A percentile compares a stretch with the other conserved stretches of the same genome.
Conservation (phyloP, 2,888 invertebrate genomes). For the Eristalis tenax region DNA sequence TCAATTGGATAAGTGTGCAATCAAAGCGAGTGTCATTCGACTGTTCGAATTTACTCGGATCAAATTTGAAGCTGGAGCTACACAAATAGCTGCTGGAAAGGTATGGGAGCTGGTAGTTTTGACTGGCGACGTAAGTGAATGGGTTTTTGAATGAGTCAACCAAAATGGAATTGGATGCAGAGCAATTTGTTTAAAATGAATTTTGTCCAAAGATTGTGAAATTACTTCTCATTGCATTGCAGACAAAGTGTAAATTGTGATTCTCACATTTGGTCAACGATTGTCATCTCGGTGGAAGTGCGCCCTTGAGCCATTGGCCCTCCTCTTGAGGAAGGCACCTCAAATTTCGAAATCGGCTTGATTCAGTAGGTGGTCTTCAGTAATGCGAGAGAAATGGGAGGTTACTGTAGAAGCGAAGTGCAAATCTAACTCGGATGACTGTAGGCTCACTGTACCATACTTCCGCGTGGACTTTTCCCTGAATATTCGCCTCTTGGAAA, state of each 20-base stretch:
- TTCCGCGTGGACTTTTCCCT: too few species aligned
- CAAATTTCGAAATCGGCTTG: too few species aligned
- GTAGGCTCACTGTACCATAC: too few species aligned
- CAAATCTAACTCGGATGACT: too few species aligned
- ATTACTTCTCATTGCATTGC: neutral
- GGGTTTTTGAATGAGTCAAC: neutral
- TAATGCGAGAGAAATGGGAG: too few species aligned
- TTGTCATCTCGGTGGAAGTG: neutral
- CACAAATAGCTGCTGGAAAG: neutral
- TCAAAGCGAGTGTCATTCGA: neutral
- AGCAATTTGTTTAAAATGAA: neutral
- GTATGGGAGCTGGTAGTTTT: neutral
- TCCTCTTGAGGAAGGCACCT: too few species aligned
- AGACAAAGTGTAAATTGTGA: neutral
- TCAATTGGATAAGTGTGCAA: slow-evolving; percentile 14
- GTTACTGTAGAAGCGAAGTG: too few species aligned
- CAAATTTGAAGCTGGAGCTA: neutral
- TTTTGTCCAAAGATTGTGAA: neutral
- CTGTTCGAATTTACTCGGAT: neutral
- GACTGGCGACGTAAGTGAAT: neutral
- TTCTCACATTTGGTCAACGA: neutral
- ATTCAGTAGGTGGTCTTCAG: too few species aligned
- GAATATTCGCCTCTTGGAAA: too few species aligned
- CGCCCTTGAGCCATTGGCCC: too few species aligned
- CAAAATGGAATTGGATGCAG: neutral